Base-by-base conservation (phyloP, 2,888 invertebrate genomes). In the Watsonalla cultraria region DNA sequence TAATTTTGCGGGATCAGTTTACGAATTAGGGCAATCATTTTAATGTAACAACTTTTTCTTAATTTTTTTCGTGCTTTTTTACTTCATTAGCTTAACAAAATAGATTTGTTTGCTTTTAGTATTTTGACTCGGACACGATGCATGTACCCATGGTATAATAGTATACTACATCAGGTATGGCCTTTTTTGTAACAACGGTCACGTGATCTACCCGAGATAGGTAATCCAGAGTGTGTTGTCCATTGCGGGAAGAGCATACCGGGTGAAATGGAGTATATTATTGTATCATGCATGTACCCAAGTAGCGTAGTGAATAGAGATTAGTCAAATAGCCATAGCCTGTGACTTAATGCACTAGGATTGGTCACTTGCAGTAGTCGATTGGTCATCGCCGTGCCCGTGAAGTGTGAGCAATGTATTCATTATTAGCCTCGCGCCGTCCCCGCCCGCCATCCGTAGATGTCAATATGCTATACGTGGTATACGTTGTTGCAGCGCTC, bases 401-500 rank as follows among this genome's bases (percentile, higher is more conserved):
- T 5, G 52, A 33, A 52, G 55, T 58, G 79, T 84, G 82, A 80
- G 83, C 66, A 82, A 87, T 87, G 87, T 87, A 87, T 87, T 86
- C 87, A 86, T 86, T 80, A 76, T 76, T 72, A 72, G 65, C 62
- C 66, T 58, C 54, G 59, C 52, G 51, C 54, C 37, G 24, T 42
- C 51, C 50, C 49, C 51, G 6, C 51, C 46, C 54, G 0, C 45
- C 54, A 53, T 52, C 55, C 53, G 51, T 55, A 51, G 52, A 56
- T 57, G 55, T 63, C 66, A 65, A 70, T 63, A 55, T 55, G 55
- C 65, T 66, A 62, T 68, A 64, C 66, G 58, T 74, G 79, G 76
- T 14, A 49, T 49, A 78, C 78, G 76, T 88, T 92, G 90, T 93
- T 93, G 78, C 94, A 95, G 95, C 94, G 77, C 68, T 94, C 76